These are phyloP conservation scores for Delia radicum DNA, from an alignment of 1,140 invertebrate species.

Conservation along the genomic window DNA sequence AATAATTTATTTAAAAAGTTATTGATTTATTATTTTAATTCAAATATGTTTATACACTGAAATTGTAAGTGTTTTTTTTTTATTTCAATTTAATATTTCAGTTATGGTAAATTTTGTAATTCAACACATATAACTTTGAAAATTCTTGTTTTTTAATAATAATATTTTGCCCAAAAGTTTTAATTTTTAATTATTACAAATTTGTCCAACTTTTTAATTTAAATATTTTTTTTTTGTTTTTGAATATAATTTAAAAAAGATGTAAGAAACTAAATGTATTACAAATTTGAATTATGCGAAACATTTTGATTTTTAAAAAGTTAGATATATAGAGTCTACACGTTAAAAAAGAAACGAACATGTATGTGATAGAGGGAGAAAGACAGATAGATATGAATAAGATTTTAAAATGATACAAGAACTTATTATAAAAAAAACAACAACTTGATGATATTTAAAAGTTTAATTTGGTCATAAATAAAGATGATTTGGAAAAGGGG, in stretches of 20 bases:
- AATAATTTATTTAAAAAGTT: slow-evolving; percentile 5
- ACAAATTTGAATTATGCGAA: not conserved
- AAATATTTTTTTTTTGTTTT: not conserved
- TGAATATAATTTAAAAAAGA: not conserved
- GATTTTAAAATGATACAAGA: not conserved
- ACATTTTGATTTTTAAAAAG: not conserved
- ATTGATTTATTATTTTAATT: not conserved
- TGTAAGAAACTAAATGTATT: no score
- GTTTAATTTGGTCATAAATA: not conserved
- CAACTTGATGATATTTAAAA: not conserved
- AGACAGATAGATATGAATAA: no score
- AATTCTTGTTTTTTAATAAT: not conserved
- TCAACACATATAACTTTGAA: not conserved
- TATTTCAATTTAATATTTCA: not conserved
- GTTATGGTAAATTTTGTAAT: not conserved
- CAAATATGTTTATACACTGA: not conserved
- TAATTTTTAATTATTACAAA: not conserved
- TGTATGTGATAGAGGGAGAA: no score
- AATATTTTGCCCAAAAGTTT: not conserved
- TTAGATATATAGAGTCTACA: not conserved
- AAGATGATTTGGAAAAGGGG: not conserved
- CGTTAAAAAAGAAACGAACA: not conserved
- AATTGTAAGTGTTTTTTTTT: not conserved
- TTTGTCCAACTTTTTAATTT: not conserved
- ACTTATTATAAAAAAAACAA: not conserved